Evolutionary conservation across 2,888 invertebrate species (phyloP).

Genomic region (Epistrophella euchroma): DNA sequence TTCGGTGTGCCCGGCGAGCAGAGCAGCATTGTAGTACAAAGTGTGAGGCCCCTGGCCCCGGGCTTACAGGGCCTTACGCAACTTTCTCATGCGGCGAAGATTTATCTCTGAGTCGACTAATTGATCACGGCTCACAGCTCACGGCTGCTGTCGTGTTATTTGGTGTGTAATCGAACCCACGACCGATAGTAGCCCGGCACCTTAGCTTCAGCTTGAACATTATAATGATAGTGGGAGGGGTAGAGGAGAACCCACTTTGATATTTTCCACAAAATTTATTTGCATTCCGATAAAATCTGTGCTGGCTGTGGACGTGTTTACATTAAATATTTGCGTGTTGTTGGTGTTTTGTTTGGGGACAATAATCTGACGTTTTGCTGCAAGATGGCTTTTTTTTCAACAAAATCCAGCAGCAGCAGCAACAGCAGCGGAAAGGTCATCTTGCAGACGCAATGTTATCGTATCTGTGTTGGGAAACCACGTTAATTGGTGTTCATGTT

Average conservation of each 20-base stretch:
- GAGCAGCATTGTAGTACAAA: constrained; percentile 43
- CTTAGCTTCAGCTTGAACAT: neutral
- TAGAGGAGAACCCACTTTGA: constrained; percentile 55
- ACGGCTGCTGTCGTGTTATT: constrained; percentile 76
- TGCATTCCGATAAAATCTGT: constrained; percentile 71
- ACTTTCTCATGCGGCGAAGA: constrained; percentile 75
- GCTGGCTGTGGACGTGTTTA: constrained; percentile 59
- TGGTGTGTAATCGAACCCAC: constrained; percentile 75
- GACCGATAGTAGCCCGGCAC: constrained; percentile 62
- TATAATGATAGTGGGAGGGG: constrained; percentile 38
- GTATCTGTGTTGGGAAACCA: constrained; percentile 31
- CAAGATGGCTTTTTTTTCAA: constrained; percentile 33
- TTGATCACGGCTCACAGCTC: constrained; percentile 75
- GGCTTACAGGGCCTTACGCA: constrained; percentile 66
- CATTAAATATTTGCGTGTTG: constrained; percentile 57
- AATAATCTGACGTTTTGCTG: constrained; percentile 21
- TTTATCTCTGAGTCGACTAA: constrained; percentile 74
- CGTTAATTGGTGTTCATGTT: constrained; percentile 43
- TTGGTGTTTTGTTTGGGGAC: constrained; percentile 38
- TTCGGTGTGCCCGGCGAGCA: constrained; percentile 25
- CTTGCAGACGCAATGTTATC: constrained; percentile 40
- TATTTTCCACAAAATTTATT: constrained; percentile 73
- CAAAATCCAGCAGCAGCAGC: constrained; percentile 43
- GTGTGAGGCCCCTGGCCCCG: constrained; percentile 33
- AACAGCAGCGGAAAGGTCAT: constrained; percentile 27